Conservation (phyloP, 1,140 invertebrate genomes). For the Zaprionus tsacasi region DNA sequence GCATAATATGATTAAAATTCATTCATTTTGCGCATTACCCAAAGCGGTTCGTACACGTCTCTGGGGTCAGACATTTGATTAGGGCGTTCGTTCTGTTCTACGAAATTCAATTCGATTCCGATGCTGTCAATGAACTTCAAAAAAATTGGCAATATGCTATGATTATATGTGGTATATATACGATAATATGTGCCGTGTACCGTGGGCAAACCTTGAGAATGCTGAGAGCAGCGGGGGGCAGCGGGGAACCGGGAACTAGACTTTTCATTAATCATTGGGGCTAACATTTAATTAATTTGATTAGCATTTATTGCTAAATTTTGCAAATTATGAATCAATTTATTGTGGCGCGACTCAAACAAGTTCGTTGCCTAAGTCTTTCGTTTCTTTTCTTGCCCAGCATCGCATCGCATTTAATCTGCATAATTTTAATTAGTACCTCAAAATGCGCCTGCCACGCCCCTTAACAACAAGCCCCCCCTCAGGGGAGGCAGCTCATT, state of each 20-base stretch:
- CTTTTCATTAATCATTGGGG: constrained; percentile 57
- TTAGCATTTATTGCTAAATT: constrained; percentile 64
- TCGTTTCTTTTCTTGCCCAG: constrained; percentile 28
- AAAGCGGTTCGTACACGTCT: constrained; percentile 30
- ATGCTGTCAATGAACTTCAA: constrained; percentile 26
- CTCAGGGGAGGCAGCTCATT: constrained; percentile 32
- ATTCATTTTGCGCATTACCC: constrained; percentile 71
- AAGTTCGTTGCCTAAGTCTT: constrained; percentile 76
- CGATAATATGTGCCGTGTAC: not conserved
- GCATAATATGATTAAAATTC: constrained; percentile 75
- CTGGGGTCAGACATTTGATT: constrained; percentile 75
- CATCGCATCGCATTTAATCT: constrained; percentile 49
- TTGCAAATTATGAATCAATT: constrained; percentile 77
- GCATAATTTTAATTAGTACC: constrained; percentile 69
- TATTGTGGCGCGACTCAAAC: constrained; percentile 48
- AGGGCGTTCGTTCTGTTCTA: constrained; percentile 35
- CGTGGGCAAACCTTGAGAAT: constrained; percentile 11
- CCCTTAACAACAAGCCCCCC: constrained; percentile 30
- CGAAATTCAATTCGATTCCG: constrained; percentile 20
- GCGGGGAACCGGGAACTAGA: not conserved
- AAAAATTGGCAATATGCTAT: not conserved
- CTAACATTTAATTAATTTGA: constrained; percentile 77
- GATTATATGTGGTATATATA: not conserved
- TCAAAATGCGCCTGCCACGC: constrained; percentile 56
- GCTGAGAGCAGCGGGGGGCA: not conserved